phyloP scores from a whole-genome alignment of 2,113 vertebrate genomes.

The Chaetorhynchus papuensis region DNA sequence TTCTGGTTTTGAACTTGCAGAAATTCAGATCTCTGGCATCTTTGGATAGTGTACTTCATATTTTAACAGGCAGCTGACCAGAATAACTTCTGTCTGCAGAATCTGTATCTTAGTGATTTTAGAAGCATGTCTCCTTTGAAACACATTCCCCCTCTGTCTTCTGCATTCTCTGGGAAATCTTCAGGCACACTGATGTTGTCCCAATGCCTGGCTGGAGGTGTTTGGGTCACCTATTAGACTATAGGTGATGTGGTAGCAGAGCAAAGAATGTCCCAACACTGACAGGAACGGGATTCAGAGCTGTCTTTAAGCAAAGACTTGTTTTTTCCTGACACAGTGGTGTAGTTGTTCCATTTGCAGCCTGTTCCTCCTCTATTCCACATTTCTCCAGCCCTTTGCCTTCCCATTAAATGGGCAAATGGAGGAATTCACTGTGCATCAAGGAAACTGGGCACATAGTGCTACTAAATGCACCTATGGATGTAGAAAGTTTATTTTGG shows the following conservation, averaged over 20 bases:
- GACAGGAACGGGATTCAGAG: neutral
- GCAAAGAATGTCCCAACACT: neutral
- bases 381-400: neutral
- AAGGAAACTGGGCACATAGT: neutral
- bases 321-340: neutral
- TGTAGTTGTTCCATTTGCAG: neutral
- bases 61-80: slow-evolving; percentile 3
- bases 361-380: neutral
- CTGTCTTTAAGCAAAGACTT: neutral
- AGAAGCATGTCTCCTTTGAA: neutral
- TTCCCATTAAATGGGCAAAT: neutral
- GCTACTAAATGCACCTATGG: neutral
- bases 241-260: neutral
- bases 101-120: neutral
- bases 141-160: neutral
- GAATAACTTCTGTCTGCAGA: neutral
- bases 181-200: neutral
- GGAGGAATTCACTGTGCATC: neutral
- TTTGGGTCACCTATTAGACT: neutral
- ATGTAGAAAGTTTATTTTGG: neutral
- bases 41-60: neutral
- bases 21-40: neutral
- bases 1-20: neutral
- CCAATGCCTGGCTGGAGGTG: neutral
- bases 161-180: neutral